Evolutionary conservation across 1,140 invertebrate genomes (phyloP), one percentile per base, ranked within the genome.

Genomic region (Arion vulgaris): DNA sequence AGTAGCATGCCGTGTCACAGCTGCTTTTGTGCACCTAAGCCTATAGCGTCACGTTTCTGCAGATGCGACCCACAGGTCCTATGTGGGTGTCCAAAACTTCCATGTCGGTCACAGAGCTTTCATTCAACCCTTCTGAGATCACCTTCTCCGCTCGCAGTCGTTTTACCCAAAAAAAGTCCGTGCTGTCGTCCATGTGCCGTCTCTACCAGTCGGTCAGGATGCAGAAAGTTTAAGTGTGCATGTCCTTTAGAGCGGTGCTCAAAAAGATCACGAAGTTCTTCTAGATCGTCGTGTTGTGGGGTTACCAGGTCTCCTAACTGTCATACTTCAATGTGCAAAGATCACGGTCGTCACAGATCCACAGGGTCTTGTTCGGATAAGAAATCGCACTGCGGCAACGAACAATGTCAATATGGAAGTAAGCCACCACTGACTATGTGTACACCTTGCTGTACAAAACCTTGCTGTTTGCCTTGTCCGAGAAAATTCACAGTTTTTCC

Each of bases 71-170:
- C 62, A 34, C n/a, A 32, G 32, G n/a, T 66, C 11, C 62, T 28
- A 66, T 32, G 53, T 23, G 53, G 53, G 19, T 9, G 53, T 57
- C 62, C 62, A 23, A 66, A 66, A 28, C 62, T 66, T 11, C 62
- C 62, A n/a, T 66, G 62, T 23, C 28, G 62, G 1, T 66, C 62
- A 1, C n/a, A 32, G 7, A 66, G 62, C 62, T 66, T 66, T 34
- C 62, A 66, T 23, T 66, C 62, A 23, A 66, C 62, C 5, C n/a
- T 66, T n/a, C n/a, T 66, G 62, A 66, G 62, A 66, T 66, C 62
- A 4, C 62, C 62, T 28, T 28, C 28, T 1, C 62, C 28, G 2
- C 62, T 28, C 2, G 62, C 28, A 7, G n/a, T 32, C 2, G 28
- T 66, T 9, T 7, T 66, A 7, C 62, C 62, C n/a, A 32, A n/a